A percentile compares a stretch with the other conserved stretches of the same genome.
Conservation (phyloP, 2,797 vertebrate genomes). For the Pantherophis alleghaniensis region DNA sequence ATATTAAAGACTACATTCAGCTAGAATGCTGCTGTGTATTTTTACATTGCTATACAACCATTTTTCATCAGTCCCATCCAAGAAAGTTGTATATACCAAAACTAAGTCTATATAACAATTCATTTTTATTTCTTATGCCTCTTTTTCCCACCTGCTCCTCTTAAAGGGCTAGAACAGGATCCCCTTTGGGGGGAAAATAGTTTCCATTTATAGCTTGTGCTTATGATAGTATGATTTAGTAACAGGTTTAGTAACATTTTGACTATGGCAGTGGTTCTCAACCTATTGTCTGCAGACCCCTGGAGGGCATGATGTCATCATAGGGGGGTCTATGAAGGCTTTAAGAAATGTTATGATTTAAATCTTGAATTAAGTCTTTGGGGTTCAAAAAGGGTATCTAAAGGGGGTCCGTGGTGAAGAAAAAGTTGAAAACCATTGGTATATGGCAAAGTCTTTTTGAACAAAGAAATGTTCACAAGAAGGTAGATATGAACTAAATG, state of each 20-base stretch:
- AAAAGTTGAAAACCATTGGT: neutral
- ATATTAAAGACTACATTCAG: neutral
- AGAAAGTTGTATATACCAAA: neutral
- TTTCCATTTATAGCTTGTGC: neutral
- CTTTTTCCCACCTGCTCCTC: neutral
- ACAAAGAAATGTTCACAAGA: neutral
- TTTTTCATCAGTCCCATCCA: neutral
- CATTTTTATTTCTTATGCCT: neutral
- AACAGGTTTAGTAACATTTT: neutral
- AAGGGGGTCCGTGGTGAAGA: neutral
- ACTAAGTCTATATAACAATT: neutral
- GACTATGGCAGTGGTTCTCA: neutral
- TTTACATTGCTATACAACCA: neutral
- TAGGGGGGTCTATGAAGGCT: neutral
- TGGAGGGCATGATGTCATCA: neutral
- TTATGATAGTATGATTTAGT: neutral
- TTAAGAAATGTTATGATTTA: neutral
- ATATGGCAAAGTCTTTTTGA: too few relatives aligned
- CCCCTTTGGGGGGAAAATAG: neutral
- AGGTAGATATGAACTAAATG: neutral
- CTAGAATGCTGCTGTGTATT: constrained; percentile 1
- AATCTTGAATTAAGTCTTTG: neutral
- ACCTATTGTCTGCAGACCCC: neutral
- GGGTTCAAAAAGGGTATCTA: neutral
- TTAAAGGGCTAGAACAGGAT: neutral